Conservation (phyloP, 2,113 vertebrate genomes). For the Melanerpes formicivorus region DNA sequence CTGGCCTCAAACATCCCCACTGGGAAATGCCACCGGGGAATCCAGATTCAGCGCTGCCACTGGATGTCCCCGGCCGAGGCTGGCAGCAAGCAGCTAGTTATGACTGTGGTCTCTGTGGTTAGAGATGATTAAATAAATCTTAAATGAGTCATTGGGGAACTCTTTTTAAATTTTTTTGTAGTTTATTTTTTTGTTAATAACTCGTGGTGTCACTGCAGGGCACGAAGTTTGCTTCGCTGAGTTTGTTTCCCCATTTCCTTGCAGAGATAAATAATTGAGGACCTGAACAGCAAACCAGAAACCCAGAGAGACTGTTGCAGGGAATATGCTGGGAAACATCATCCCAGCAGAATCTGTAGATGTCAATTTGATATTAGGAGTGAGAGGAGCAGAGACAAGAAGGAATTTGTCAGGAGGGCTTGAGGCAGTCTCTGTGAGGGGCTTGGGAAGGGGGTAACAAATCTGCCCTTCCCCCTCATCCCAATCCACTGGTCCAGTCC, state of each 20-base stretch:
- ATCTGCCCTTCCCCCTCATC: neutral
- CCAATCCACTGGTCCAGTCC: neutral
- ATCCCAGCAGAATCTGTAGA: neutral
- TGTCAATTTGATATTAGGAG: neutral
- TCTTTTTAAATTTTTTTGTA: neutral
- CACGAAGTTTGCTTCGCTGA: slow-evolving; percentile 18
- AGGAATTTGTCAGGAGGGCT: neutral
- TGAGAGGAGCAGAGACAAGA: neutral
- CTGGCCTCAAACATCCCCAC: neutral
- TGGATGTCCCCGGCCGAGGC: rapidly evolving
- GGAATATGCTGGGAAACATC: neutral
- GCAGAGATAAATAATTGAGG: slow-evolving; percentile 28
- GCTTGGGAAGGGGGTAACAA: rapidly evolving
- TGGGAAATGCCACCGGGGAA: neutral
- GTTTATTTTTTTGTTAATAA: slow-evolving; percentile 3
- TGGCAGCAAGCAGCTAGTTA: neutral
- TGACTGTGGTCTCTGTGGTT: neutral
- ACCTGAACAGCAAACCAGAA: slow-evolving; percentile 21
- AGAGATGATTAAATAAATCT: slow-evolving; percentile 36
- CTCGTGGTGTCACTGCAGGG: neutral
- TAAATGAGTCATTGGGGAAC: slow-evolving; percentile 36
- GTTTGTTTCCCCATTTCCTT: slow-evolving; percentile 13
- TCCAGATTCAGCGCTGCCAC: neutral
- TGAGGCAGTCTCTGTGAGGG: neutral
- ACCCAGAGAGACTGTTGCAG: neutral